phyloP scores from a whole-genome alignment of 2,888 invertebrate species.

The Lasioglossum zephyrum region DNA sequence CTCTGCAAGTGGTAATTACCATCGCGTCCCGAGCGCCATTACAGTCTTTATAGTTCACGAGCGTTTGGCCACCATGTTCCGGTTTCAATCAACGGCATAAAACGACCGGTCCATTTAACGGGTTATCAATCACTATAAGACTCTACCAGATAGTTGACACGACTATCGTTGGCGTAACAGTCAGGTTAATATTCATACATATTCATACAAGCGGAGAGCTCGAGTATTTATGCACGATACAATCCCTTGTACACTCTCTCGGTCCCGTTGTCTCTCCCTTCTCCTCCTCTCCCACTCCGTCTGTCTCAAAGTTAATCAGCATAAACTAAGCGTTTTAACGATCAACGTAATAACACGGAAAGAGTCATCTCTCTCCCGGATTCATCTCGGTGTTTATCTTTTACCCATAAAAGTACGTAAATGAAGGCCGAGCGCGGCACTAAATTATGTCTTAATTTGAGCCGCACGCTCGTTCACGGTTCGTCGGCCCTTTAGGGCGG shows the following conservation, averaged over 20 bases:
- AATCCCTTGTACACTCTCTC: background rate
- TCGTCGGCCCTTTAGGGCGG: slow-evolving; percentile 53
- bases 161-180: slow-evolving; percentile 27
- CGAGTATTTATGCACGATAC: slow-evolving; percentile 61
- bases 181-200: slow-evolving; percentile 72
- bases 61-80: background rate
- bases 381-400: slow-evolving; percentile 67
- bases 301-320: slow-evolving; percentile 71
- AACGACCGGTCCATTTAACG: background rate
- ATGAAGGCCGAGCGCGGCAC: slow-evolving; percentile 59
- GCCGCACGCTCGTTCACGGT: slow-evolving; percentile 47
- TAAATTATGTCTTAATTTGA: slow-evolving; percentile 73
- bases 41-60: background rate
- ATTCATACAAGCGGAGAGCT: slow-evolving; percentile 74
- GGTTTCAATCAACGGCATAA: slow-evolving; percentile 1
- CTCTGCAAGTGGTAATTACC: background rate
- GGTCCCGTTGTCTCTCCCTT: background rate
- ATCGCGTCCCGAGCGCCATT: background rate
- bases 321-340: slow-evolving; percentile 78
- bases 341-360: slow-evolving; percentile 75
- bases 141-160: slow-evolving; percentile 33
- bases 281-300: background rate
- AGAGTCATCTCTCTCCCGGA: slow-evolving; percentile 70
- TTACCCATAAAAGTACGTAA: slow-evolving; percentile 67
- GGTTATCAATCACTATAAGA: slow-evolving; percentile 28